Evolutionary conservation across 1,140 invertebrate species (phyloP).

Genomic region (Drosophila nigromelanica): DNA sequence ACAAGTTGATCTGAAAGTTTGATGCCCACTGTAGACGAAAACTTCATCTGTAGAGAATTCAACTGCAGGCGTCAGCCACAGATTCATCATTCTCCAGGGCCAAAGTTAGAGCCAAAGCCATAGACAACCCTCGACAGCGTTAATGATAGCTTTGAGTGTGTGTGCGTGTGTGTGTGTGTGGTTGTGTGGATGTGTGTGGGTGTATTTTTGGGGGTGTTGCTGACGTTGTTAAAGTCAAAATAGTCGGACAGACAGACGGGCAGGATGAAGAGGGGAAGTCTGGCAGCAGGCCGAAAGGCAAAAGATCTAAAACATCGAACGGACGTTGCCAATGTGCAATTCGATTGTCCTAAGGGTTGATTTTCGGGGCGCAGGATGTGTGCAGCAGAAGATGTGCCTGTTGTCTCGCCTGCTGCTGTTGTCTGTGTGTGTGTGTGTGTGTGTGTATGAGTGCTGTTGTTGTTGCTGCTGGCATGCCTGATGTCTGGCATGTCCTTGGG

Average conservation of each 20-base stretch:
- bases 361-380: conserved; percentile 38
- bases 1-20: conserved; percentile 35
- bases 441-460: conserved; percentile 7
- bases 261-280: neutral
- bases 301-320: conserved; percentile 32
- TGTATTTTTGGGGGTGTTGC: conserved; percentile 72
- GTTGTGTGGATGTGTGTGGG: neutral
- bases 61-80: conserved; percentile 9
- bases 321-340: conserved; percentile 34
- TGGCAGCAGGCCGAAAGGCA: conserved; percentile 13
- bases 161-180: conserved; percentile 33
- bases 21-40: conserved; percentile 22
- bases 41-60: neutral
- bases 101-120: conserved; percentile 2
- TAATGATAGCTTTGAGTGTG: conserved; percentile 58
- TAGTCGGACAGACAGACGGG: conserved; percentile 55
- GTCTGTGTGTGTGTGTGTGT: conserved; percentile 5
- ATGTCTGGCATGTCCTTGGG: conserved; percentile 36
- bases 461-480: conserved; percentile 12
- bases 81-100: conserved; percentile 29
- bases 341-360: conserved; percentile 60
- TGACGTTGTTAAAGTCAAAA: conserved; percentile 80
- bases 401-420: conserved; percentile 35
- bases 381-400: conserved; percentile 39
- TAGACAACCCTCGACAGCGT: conserved; percentile 71